Evolutionary conservation across 2,797 vertebrate genomes (phyloP).

Genomic region (Pachyuromys duprasi): DNA sequence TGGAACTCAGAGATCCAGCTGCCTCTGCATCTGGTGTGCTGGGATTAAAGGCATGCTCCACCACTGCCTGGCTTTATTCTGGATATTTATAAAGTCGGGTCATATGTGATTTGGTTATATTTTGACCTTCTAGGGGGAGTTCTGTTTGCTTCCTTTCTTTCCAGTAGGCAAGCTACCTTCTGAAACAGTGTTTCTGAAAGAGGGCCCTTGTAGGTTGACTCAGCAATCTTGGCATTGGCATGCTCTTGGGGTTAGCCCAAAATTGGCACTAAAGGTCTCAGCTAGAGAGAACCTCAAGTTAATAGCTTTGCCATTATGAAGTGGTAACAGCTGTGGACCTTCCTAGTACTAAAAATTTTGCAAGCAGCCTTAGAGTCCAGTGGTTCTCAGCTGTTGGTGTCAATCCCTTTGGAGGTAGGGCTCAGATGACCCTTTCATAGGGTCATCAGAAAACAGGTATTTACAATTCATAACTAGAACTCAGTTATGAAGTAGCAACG

Average conservation of each 20-base stretch:
- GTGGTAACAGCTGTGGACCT: not conserved
- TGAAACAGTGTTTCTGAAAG: slow-evolving; percentile 18
- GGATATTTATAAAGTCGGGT: too few relatives aligned
- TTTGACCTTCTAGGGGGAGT: slow-evolving; percentile 23
- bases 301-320: not conserved
- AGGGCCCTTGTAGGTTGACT: not conserved
- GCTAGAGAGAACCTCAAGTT: not conserved
- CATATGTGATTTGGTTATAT: not conserved
- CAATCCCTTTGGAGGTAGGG: too few relatives aligned
- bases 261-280: slow-evolving; percentile 8
- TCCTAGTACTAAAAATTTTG: not conserved
- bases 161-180: not conserved
- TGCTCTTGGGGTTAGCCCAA: not conserved
- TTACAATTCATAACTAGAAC: too few relatives aligned
- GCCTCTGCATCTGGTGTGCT: too few relatives aligned
- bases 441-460: too few relatives aligned
- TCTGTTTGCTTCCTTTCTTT: not conserved
- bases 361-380: not conserved
- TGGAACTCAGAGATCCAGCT: too few relatives aligned
- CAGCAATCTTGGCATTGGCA: not conserved
- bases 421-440: too few relatives aligned
- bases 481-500: too few relatives aligned
- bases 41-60: too few relatives aligned
- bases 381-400: too few relatives aligned
- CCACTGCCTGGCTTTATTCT: too few relatives aligned